phyloP scores from a whole-genome alignment of 2,113 vertebrate genomes.

The Hoplias malabaricus region DNA sequence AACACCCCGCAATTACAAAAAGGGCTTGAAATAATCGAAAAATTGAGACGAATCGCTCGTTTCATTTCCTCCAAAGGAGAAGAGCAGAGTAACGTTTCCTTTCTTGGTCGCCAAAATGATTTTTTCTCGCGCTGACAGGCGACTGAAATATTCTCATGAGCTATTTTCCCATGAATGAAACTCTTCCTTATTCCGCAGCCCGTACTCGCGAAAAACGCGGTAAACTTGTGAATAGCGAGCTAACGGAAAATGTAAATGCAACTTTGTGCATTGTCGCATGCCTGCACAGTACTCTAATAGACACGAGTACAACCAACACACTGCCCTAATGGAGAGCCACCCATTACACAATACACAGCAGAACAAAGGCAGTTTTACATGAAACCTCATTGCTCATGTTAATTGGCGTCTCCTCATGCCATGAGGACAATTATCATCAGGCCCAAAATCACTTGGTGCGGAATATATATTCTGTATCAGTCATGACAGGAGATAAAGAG shows the following conservation, averaged over 20 bases:
- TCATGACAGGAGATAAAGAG: not conserved
- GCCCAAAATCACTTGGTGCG: not conserved
- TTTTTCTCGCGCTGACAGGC: not conserved
- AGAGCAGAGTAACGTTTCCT: slow-evolving; percentile 25
- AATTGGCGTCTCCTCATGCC: not conserved
- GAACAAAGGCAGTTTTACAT: not conserved
- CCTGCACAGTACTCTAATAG: not conserved
- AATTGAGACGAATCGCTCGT: slow-evolving; percentile 65
- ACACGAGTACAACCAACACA: not conserved
- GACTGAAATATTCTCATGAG: not conserved
- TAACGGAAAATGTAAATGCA: not conserved
- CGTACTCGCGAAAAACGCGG: not conserved
- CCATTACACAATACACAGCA: not conserved
- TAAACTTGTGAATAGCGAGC: not conserved
- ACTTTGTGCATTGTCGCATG: not conserved
- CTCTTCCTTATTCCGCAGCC: not conserved
- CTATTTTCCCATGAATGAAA: not conserved
- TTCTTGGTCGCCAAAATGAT: no score
- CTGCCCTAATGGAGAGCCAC: not conserved
- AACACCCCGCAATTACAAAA: slow-evolving; percentile 73
- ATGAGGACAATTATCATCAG: not conserved
- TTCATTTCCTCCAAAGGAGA: slow-evolving; percentile 59
- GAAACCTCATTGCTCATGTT: not conserved
- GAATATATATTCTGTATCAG: not conserved
- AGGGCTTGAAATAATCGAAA: slow-evolving; percentile 75